A percentile compares a stretch with the other conserved stretches of the same genome.
Conservation (phyloP, 2,113 vertebrate species). For the Petroica traversi region DNA sequence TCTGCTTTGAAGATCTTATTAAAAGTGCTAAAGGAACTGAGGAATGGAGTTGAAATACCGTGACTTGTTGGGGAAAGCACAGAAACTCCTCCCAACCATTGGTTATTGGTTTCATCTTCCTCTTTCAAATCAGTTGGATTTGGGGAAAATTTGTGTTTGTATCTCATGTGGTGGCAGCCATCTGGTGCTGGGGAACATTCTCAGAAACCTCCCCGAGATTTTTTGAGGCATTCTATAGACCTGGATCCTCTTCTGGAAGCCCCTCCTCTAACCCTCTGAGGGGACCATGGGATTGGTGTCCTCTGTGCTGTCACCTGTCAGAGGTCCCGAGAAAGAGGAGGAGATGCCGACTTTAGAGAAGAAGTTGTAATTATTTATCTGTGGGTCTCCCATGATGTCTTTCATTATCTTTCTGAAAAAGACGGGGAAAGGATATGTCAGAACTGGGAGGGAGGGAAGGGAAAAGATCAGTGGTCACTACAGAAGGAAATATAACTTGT, state of each 20-base stretch:
- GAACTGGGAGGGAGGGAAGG: background rate
- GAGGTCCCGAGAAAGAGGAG: slow-evolving; percentile 59
- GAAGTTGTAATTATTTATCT: slow-evolving; percentile 62
- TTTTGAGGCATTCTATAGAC: background rate
- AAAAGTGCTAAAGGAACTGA: background rate
- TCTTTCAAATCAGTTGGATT: background rate
- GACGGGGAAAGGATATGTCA: background rate
- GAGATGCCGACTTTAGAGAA: slow-evolving; percentile 40
- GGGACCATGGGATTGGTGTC: background rate
- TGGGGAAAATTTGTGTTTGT: background rate
- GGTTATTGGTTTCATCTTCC: background rate
- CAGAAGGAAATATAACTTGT: background rate
- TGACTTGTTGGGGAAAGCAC: background rate
- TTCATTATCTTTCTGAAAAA: slow-evolving; percentile 36
- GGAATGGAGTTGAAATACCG: background rate
- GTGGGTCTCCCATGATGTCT: slow-evolving; percentile 41
- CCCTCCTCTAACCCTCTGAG: background rate
- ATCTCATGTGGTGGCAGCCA: background rate
- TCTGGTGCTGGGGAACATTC: background rate
- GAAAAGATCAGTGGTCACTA: background rate
- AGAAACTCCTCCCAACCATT: background rate
- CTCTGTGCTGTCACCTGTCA: slow-evolving; percentile 47
- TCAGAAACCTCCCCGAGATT: background rate
- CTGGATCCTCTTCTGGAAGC: background rate
- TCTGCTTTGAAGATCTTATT: background rate